Base-by-base conservation (phyloP, 1,140 invertebrate genomes). In the Hyles vespertilio region DNA sequence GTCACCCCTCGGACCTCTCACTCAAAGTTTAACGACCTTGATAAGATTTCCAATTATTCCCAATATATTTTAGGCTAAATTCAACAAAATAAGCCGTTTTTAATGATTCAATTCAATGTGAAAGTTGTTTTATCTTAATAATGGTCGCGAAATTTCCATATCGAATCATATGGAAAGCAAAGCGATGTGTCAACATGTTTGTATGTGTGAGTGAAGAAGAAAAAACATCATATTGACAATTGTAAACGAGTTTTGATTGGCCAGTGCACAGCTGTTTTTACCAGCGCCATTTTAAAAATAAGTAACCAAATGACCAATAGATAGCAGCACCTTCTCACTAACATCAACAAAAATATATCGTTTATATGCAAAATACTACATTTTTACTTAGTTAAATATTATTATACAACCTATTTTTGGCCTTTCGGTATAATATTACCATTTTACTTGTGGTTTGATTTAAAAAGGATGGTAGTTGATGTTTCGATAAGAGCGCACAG, bases 211-310 rank as follows among this genome's bases (percentile, higher is more conserved):
- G 58, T 70, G 49, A 56, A 33, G 56, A 36, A 61, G 55, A 65
- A 67, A 66, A 64, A 67, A 67, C 61, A 58, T 62, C 65, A 61
- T 84, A 83, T 87, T 87, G 77, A 83, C 75, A 81, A 69, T 69
- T 53, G 51, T 52, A 62, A 45, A 52, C 50, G 34, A 51, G 51
- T 61, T 72, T 56, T 77, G 72, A 87, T 84, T 84, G 84, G 84
- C 67, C 61, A 12, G 40, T 11, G 61, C 63, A 81, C 84, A 87
- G 84, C 84, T 87, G 84, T 84, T 87, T 85, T 84, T 85, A 81
- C 84, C 82, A 76, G 52, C 48, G 22, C 33, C 56, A 52, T 72
- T 56, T 61, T 63, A 54, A 59, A 48, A 32, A 9, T 12, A 48
- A 58, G 44, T 74, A 57, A 67, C n/a, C 5, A 52, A 12, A 62